Evolutionary conservation across 2,797 vertebrate genomes (phyloP), one percentile per base, ranked within the genome.

Genomic region (Craterocephalus amniculus): DNA sequence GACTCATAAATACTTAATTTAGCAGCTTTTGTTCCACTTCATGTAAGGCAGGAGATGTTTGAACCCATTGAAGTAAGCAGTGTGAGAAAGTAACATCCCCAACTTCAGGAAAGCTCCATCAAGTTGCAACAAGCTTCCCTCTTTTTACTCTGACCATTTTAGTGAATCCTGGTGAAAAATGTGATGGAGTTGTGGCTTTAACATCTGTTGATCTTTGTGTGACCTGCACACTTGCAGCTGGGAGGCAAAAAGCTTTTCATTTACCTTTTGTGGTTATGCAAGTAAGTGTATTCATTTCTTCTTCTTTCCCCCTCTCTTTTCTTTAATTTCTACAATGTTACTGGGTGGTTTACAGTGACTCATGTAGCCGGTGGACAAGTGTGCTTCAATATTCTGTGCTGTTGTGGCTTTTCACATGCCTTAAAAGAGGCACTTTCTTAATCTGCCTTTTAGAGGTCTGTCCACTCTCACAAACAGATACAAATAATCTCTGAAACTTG

Each of bases 221-320:
- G 26, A 75, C 51, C 56, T 61, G 72, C 69, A 82, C 72, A 59
- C 72, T 85, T 67, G 40, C 80, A 81, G 88, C 89, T 88, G 71
- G 79, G 76, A 87, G 84, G 83, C 86, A 90, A 43, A 70, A 85
- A 35, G 58, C 72, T 81, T 90, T 92, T 92, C 76, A 85, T 71
- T 75, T 27, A 59, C 36, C 62, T 49, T 72, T 75, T 66, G 60
- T n/a, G 18, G 66, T 70, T 83, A 77, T 89, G 78, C 86, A 91
- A 90, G 83, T 68, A 61, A 84, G 63, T 45, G 66, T 62, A 60
- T 80, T 58, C 62, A 61, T 75, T 63, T 45, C 7, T 48, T 62
- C 62, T 73, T 60, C 45, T 24, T 65, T 12, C 20, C 56, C 34
- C 58, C 20, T 38, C 35, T 14, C 36, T 13, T 13, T 14, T 38